Evolutionary conservation across 2,113 vertebrate species (phyloP).

Genomic region (Bubo scandiacus): DNA sequence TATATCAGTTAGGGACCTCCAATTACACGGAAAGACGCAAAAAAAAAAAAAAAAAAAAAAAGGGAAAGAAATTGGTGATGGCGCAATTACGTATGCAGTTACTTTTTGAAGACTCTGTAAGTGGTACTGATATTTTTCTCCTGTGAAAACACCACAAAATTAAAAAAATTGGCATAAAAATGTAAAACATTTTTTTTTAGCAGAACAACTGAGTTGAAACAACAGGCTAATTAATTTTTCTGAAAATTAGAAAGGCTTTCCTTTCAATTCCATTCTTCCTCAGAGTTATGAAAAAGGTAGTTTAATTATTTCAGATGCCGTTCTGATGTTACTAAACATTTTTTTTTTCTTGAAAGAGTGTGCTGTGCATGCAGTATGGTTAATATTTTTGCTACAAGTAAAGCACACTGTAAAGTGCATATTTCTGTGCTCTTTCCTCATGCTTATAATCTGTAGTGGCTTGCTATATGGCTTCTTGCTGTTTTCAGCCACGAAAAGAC

Average conservation of each 20-base stretch:
- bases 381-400: background rate
- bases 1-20: background rate
- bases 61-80: background rate
- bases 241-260: background rate
- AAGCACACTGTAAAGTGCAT: background rate
- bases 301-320: background rate
- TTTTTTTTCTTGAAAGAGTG: background rate
- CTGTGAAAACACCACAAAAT: background rate
- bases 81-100: rapidly evolving
- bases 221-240: background rate
- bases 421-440: background rate
- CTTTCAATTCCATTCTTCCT: background rate
- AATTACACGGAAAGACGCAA: background rate
- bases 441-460: background rate
- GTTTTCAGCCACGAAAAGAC: background rate
- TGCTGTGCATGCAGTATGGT: background rate
- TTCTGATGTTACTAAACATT: background rate
- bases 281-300: background rate
- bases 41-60: background rate
- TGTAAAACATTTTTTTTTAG: background rate
- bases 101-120: background rate
- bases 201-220: background rate
- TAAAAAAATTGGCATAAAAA: background rate
- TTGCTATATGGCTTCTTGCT: background rate
- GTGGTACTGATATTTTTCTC: background rate